These are phyloP conservation scores for Aplodontia rufa DNA, from an alignment of 2,113 vertebrate genomes.

Conservation along the genomic window DNA sequence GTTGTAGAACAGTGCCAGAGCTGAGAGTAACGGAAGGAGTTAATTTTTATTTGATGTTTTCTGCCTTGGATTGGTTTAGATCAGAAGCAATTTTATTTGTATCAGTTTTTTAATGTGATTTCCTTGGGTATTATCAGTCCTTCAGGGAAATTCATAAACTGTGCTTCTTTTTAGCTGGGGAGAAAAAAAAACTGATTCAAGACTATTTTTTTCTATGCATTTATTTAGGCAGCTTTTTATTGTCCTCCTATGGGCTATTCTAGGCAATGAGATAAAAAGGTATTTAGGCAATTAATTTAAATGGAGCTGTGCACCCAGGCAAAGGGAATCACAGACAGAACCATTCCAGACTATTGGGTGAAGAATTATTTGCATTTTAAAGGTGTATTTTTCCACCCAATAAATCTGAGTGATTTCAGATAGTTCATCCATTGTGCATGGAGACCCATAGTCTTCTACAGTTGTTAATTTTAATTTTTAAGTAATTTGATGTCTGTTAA, in stretches of 20 bases:
- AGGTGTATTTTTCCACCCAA: conserved; percentile 58
- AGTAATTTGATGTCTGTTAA: conserved; percentile 47
- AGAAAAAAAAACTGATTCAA: background rate
- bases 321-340: conserved; percentile 63
- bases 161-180: conserved; percentile 40
- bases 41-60: conserved; percentile 2
- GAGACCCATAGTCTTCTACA: conserved; percentile 40
- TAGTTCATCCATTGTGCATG: conserved; percentile 38
- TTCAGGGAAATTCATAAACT: conserved; percentile 70
- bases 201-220: conserved; percentile 58
- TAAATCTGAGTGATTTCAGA: conserved; percentile 62
- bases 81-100: conserved; percentile 40
- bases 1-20: background rate
- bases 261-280: conserved; percentile 67
- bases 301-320: conserved; percentile 54
- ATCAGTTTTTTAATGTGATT: conserved; percentile 30
- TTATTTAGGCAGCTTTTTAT: conserved; percentile 71
- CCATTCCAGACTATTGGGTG: conserved; percentile 62
- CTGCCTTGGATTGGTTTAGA: conserved; percentile 48
- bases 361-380: conserved; percentile 72
- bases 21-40: background rate
- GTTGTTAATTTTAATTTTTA: conserved; percentile 72
- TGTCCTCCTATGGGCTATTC: conserved; percentile 64
- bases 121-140: conserved; percentile 42
- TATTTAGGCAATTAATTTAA: conserved; percentile 79